These are phyloP conservation scores for Thripadectes ignobilis DNA, from an alignment of 2,797 vertebrate genomes.

Conservation along the genomic window DNA sequence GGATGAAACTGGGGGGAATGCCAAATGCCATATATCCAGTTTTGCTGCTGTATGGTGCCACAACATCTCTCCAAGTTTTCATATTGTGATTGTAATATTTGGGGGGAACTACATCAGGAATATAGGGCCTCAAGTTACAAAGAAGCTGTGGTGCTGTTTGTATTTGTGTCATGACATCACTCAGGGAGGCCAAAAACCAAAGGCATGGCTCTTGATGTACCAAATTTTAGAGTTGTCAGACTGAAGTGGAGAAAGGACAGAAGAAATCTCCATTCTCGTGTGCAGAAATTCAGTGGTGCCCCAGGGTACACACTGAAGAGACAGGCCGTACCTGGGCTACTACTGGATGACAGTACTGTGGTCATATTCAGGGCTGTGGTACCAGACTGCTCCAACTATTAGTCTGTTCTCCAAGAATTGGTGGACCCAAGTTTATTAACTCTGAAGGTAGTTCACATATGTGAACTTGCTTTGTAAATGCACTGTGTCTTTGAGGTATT, in stretches of 20 bases:
- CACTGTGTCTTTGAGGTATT: background rate
- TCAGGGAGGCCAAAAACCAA: background rate
- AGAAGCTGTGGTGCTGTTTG: background rate
- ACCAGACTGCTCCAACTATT: background rate
- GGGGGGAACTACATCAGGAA: background rate
- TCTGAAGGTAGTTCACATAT: background rate
- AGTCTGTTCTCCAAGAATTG: background rate
- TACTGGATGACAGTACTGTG: accelerated
- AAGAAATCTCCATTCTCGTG: background rate
- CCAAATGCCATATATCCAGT: background rate
- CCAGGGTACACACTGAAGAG: background rate
- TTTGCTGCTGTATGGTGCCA: background rate
- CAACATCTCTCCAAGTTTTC: background rate
- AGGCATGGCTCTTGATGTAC: background rate
- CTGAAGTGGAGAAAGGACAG: background rate
- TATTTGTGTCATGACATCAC: background rate
- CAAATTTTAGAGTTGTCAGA: background rate
- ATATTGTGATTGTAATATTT: background rate
- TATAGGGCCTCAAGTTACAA: background rate
- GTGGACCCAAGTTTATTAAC: background rate
- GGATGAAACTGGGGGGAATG: background rate
- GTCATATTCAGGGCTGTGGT: background rate
- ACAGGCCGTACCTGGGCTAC: background rate
- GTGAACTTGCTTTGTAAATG: background rate
- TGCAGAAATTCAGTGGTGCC: background rate